A percentile compares a stretch with the other conserved stretches of the same genome.
These are phyloP conservation scores for Nysson spinosus DNA, from an alignment of 2,888 invertebrate genomes.

Conservation along the genomic window DNA sequence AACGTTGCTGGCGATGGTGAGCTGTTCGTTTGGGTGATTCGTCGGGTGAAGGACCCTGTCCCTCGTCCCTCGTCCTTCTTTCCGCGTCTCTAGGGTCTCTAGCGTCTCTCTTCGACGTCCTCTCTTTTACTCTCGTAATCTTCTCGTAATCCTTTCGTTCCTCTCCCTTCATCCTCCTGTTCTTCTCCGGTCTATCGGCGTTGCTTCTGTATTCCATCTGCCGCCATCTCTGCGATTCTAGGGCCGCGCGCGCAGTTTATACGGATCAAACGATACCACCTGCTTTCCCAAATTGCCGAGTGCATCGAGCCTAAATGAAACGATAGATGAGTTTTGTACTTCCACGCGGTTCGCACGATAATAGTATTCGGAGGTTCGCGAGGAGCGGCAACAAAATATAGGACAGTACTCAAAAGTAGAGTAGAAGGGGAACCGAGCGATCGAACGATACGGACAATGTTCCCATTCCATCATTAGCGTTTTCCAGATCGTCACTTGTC, in stretches of 20 bases:
- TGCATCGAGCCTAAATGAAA: conserved; percentile 43
- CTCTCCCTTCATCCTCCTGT: conserved; percentile 42
- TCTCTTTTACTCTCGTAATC: not conserved
- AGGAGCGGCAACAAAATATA: too few relatives aligned
- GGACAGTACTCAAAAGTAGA: too few relatives aligned
- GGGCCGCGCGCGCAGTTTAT: conserved; percentile 40
- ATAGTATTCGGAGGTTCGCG: too few relatives aligned
- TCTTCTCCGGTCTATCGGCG: not conserved
- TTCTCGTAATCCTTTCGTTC: conserved; percentile 46
- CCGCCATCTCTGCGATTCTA: conserved; percentile 43
- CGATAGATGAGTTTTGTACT: conserved; percentile 19
- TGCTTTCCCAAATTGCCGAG: conserved; percentile 46
- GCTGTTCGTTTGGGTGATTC: conserved; percentile 55
- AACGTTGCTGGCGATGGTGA: conserved; percentile 27
- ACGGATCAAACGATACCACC: conserved; percentile 53
- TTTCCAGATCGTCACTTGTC: too few relatives aligned
- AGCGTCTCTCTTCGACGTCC: not conserved
- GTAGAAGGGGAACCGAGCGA: too few relatives aligned
- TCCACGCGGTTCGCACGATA: too few relatives aligned
- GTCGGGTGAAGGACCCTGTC: conserved; percentile 67
- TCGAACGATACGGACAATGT: too few relatives aligned
- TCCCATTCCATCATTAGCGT: too few relatives aligned
- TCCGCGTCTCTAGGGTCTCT: conserved; percentile 9
- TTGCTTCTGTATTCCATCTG: conserved; percentile 16
- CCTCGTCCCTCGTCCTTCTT: conserved; percentile 45